These are phyloP conservation scores for Coremacera marginata DNA, from an alignment of 2,888 invertebrate species.

Conservation along the genomic window DNA sequence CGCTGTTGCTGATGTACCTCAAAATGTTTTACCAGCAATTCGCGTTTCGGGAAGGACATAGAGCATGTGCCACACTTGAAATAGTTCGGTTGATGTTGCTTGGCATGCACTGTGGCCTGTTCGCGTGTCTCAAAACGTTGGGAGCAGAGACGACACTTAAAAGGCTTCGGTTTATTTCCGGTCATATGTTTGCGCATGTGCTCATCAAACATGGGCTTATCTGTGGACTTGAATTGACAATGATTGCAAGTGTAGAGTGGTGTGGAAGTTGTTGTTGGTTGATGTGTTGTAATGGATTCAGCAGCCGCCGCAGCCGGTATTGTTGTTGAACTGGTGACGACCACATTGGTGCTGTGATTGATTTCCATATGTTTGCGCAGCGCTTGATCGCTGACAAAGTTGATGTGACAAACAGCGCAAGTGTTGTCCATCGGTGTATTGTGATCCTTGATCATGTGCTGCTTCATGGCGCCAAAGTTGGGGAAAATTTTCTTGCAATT, in stretches of 20 bases:
- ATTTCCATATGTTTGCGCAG: constrained; percentile 69
- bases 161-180: constrained; percentile 67
- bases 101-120: constrained; percentile 68
- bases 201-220: constrained; percentile 67
- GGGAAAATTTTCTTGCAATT: constrained; percentile 68
- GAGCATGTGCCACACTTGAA: constrained; percentile 69
- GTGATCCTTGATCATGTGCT: constrained; percentile 68
- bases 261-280: constrained; percentile 47
- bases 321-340: constrained; percentile 63
- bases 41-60: constrained; percentile 67
- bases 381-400: constrained; percentile 65
- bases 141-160: constrained; percentile 69
- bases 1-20: constrained; percentile 65
- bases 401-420: constrained; percentile 67
- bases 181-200: constrained; percentile 67
- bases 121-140: constrained; percentile 69
- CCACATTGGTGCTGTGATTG: constrained; percentile 67
- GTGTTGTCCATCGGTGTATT: constrained; percentile 66
- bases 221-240: constrained; percentile 68
- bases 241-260: constrained; percentile 66
- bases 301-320: constrained; percentile 62
- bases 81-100: constrained; percentile 68
- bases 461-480: constrained; percentile 66
- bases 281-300: constrained; percentile 45
- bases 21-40: constrained; percentile 68